Conservation (phyloP, 2,888 invertebrate species). For the Hipparchia semele region DNA sequence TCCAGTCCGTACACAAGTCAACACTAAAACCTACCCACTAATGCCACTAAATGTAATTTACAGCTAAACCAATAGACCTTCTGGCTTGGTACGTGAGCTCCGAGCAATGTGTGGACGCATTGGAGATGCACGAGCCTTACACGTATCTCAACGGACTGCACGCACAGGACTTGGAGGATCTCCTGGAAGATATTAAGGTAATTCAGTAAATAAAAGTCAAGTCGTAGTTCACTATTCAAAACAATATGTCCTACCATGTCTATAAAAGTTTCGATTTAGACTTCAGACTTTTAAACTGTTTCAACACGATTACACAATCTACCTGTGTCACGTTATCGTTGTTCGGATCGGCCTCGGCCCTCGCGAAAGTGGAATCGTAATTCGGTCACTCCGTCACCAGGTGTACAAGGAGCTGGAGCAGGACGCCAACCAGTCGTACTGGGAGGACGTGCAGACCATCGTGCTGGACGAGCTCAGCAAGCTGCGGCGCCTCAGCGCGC, state of each 20-base stretch:
- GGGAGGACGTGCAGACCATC: conserved; percentile 98
- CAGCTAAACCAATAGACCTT: conserved; percentile 98
- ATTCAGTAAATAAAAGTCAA: neutral
- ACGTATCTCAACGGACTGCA: conserved; percentile 96
- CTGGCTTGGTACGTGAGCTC: conserved; percentile 97
- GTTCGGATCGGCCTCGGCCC: no score
- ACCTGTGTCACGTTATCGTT: no score
- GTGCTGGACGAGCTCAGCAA: conserved; percentile 96
- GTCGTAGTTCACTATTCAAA: no score
- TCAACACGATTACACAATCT: no score
- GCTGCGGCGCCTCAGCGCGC: conserved; percentile 86
- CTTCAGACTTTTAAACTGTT: no score
- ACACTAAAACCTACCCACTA: no score
- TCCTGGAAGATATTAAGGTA: conserved; percentile 97
- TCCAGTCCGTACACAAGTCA: neutral
- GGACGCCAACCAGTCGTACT: conserved; percentile 94
- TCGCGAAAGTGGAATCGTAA: no score
- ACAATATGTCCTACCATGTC: no score
- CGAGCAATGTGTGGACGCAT: conserved; percentile 92
- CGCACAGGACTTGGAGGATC: conserved; percentile 95
- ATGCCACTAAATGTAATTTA: conserved; percentile 24
- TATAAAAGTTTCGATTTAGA: no score
- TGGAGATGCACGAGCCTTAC: conserved; percentile 99
- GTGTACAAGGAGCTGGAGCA: conserved; percentile 96
- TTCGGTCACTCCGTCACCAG: conserved; percentile 45